Evolutionary conservation across 2,113 vertebrate genomes (phyloP).

Genomic region (Cettia cetti): DNA sequence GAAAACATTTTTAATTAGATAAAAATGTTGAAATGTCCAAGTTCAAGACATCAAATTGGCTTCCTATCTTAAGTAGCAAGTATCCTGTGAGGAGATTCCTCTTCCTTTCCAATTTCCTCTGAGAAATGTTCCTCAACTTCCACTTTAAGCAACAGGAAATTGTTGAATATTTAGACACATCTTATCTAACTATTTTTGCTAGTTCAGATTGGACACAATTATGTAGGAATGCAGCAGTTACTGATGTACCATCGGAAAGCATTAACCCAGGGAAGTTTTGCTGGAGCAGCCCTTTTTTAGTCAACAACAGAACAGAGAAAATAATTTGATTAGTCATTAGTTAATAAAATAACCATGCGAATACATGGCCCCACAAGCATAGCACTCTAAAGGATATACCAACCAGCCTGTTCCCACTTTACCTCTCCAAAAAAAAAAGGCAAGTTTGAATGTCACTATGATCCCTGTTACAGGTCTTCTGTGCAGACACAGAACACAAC

Average conservation of each 20-base stretch:
- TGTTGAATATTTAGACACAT: background rate
- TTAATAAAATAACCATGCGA: background rate
- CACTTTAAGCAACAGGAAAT: constrained; percentile 4
- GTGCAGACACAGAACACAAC: background rate
- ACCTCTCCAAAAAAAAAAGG: background rate
- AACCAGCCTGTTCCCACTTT: background rate
- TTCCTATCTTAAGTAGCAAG: constrained; percentile 1
- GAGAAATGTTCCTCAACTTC: background rate
- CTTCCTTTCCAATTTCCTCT: background rate
- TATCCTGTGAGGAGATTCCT: background rate
- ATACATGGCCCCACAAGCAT: background rate
- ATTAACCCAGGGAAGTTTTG: background rate
- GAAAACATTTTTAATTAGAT: background rate
- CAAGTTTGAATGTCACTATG: background rate
- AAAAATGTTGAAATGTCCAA: background rate
- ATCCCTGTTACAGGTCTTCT: background rate
- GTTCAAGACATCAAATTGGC: background rate
- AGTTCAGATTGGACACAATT: background rate
- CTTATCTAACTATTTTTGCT: background rate
- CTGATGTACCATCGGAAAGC: background rate
- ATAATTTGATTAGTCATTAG: background rate
- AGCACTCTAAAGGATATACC: background rate
- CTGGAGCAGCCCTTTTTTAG: background rate
- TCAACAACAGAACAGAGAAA: background rate
- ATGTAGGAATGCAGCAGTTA: background rate